Evolutionary conservation across 2,113 vertebrate species (phyloP).

Genomic region (Dolichallabes microphthalmus): DNA sequence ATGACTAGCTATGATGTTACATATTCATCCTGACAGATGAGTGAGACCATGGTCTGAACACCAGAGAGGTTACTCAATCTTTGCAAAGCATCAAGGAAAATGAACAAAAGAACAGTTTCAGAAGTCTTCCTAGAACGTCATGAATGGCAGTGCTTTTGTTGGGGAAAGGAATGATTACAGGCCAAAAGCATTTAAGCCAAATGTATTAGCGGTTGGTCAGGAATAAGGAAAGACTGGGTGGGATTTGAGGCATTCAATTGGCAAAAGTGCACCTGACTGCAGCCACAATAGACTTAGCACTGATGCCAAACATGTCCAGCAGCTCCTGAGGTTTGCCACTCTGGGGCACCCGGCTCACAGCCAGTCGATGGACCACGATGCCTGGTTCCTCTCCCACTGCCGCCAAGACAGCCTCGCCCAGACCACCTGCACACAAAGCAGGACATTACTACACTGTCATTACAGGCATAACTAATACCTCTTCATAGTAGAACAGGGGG

Average conservation of each 20-base stretch:
- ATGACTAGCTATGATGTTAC: neutral
- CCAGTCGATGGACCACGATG: slow-evolving; percentile 76
- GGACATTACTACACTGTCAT: neutral
- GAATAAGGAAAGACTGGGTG: neutral
- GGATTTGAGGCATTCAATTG: slow-evolving; percentile 60
- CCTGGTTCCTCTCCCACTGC: slow-evolving; percentile 76
- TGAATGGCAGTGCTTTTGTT: neutral
- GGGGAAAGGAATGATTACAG: neutral
- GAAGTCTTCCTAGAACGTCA: neutral
- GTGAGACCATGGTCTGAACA: neutral
- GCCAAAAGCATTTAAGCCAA: slow-evolving; percentile 9
- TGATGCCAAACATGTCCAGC: slow-evolving; percentile 80
- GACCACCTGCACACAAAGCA: slow-evolving; percentile 72
- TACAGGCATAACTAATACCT: slow-evolving; percentile 4
- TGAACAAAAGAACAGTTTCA: neutral
- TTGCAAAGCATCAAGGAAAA: neutral
- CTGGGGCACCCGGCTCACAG: slow-evolving; percentile 74
- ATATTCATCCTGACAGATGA: neutral
- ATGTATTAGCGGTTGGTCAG: neutral
- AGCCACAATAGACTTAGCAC: slow-evolving; percentile 73
- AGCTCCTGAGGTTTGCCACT: slow-evolving; percentile 80
- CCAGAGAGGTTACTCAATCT: neutral
- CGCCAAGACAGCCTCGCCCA: slow-evolving; percentile 81
- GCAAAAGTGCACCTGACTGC: slow-evolving; percentile 75
- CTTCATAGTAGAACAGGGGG: neutral